Base-by-base conservation (phyloP, 1,140 invertebrate genomes). In the Drosophila biarmipes region DNA sequence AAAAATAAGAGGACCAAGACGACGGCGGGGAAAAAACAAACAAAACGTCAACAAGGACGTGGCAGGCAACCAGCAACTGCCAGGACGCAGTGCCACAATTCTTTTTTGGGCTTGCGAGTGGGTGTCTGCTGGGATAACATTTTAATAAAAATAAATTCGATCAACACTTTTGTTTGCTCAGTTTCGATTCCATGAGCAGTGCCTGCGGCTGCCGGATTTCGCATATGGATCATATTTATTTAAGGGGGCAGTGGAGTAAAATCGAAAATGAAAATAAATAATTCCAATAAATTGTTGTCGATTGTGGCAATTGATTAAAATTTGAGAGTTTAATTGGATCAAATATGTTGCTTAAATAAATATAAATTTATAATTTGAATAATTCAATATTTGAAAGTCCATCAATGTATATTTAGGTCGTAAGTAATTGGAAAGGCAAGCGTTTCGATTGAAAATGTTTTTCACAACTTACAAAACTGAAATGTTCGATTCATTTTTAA, bases 121-220 rank as follows among this genome's bases (percentile, higher is more conserved):
- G 42, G 46, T 48, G 64, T 53, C 78, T 66, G 72, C 46, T 53
- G 67, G 66, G 79, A 61, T 81, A 67, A 75, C 72, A 61, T 85
- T 86, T 86, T 80, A 80, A 78, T 85, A 73, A 80, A 85, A 84
- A 71, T 78, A 80, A 78, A 86, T 86, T 86, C 80, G 67, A 87
- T 81, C 81, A 75, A 80, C 81, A 71, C 64, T 71, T 40, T 74
- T 74, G 66, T 78, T 86, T 74, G 46, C 59, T 51, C 53, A 35
- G 43, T 57, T 56, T 38, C 62, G 27, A 45, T 64, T 40, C 48
- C 45, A 46, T 17, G 31, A 48, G 58, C 35, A 29, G 27, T 42
- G 51, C 35, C 58, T 31, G 34, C 17, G 40, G 46, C 31, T 34
- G 14, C 34, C 48, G 34, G 24, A 54, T 54, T 67, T 66, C 48